Evolutionary conservation across 1,140 invertebrate genomes (phyloP).

Genomic region (Stratiolaelaps scimitus): DNA sequence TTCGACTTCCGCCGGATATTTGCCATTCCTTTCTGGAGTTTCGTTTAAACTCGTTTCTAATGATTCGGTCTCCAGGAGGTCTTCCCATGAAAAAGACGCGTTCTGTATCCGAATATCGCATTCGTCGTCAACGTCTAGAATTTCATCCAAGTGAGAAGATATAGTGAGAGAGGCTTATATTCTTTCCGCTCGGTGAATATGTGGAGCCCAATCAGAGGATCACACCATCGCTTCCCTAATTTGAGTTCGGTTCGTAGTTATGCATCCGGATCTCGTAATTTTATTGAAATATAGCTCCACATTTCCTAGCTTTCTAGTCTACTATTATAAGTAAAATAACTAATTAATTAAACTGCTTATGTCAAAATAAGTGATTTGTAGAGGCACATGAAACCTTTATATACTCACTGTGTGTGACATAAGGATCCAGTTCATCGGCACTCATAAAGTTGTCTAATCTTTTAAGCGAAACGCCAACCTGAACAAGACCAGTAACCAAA

Average conservation of each 20-base stretch:
- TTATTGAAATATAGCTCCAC: too few species aligned
- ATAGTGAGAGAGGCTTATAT: not conserved
- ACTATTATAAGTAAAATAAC: too few species aligned
- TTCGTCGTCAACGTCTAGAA: not conserved
- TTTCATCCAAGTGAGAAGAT: not conserved
- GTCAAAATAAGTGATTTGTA: too few species aligned
- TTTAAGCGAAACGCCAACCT: slow-evolving; percentile 38
- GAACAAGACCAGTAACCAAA: slow-evolving; percentile 39
- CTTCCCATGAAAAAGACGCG: slow-evolving; percentile 5
- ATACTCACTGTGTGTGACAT: slow-evolving; percentile 24
- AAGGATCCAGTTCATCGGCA: slow-evolving; percentile 39
- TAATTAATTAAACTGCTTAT: too few species aligned
- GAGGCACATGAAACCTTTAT: too few species aligned
- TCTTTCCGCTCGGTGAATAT: not conserved
- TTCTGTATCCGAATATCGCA: not conserved
- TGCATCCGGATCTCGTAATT: too few species aligned
- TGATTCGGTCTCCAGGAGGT: too few species aligned
- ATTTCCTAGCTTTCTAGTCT: too few species aligned
- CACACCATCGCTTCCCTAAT: too few species aligned
- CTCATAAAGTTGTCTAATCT: slow-evolving; percentile 39
- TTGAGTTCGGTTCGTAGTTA: too few species aligned
- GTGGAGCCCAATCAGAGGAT: not conserved
- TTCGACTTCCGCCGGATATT: slow-evolving; percentile 29
- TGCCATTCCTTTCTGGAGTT: slow-evolving; percentile 19
- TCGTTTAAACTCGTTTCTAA: too few species aligned